Percentiles rank a stretch among this genome's conserved stretches.
phyloP scores from a whole-genome alignment of 2,113 vertebrate genomes.

The Haliaeetus leucogaster region DNA sequence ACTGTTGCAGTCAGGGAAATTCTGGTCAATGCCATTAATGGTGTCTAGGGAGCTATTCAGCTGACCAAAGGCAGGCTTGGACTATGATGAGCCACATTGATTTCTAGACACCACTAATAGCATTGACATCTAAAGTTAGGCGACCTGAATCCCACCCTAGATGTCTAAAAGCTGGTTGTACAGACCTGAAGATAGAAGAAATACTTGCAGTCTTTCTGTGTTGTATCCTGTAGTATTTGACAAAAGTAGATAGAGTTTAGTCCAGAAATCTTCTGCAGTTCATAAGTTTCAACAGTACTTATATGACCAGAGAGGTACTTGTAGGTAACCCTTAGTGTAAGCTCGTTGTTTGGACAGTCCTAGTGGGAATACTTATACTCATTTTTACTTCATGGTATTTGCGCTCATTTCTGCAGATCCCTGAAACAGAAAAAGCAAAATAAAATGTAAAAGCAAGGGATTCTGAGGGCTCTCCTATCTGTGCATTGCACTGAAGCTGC shows the following conservation, averaged over 20 bases:
- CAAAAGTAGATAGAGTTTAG: neutral
- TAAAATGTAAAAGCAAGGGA: neutral
- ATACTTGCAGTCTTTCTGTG: neutral
- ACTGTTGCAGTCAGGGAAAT: neutral
- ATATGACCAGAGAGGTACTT: accelerated
- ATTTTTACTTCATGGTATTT: neutral
- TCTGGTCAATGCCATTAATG: neutral
- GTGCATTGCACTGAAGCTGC: neutral
- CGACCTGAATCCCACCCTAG: neutral
- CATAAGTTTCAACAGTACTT: neutral
- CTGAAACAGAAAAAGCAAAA: neutral
- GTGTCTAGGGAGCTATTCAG: neutral
- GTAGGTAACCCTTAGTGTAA: neutral
- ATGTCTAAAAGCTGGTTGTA: neutral
- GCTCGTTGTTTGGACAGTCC: neutral
- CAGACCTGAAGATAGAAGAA: neutral
- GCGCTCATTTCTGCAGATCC: neutral
- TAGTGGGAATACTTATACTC: neutral
- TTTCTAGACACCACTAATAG: neutral
- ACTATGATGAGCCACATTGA: neutral
- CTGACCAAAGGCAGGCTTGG: neutral
- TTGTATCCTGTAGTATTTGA: neutral
- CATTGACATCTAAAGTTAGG: neutral
- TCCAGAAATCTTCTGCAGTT: neutral
- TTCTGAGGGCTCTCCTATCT: neutral